phyloP scores from a whole-genome alignment of 2,888 invertebrate genomes.

The Rhopalosiphum nymphaeae region DNA sequence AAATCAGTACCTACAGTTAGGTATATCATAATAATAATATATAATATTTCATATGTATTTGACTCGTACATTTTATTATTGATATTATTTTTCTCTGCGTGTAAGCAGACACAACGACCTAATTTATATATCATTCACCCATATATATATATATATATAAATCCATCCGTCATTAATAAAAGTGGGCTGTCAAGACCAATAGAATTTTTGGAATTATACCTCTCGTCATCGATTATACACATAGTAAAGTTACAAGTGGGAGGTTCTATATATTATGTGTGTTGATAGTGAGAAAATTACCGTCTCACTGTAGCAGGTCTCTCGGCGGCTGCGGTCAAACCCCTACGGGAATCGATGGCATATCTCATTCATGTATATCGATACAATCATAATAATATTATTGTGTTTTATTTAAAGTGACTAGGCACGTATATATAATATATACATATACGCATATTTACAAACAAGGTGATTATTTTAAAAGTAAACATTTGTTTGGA shows the following conservation, averaged over 20 bases:
- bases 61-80: not conserved
- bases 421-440: not conserved
- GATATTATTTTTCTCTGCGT: not conserved
- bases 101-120: not conserved
- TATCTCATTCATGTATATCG: not conserved
- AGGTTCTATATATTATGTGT: not conserved
- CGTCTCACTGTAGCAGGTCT: not conserved
- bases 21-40: not conserved
- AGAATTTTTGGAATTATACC: slow-evolving; percentile 36
- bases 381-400: not conserved
- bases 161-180: slow-evolving; percentile 42
- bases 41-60: not conserved
- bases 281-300: slow-evolving; percentile 25
- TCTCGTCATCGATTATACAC: not conserved
- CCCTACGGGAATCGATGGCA: slow-evolving; percentile 27
- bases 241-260: not conserved
- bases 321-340: not conserved
- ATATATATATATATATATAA: not conserved
- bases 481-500: not conserved
- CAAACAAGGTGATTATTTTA: not conserved
- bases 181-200: slow-evolving; percentile 42
- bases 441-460: not conserved
- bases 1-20: not conserved
- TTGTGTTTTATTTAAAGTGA: not conserved
- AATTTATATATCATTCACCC: slow-evolving; percentile 9